Evolutionary conservation across 2,888 invertebrate genomes (phyloP).

Genomic region (Rosalia funebris): DNA sequence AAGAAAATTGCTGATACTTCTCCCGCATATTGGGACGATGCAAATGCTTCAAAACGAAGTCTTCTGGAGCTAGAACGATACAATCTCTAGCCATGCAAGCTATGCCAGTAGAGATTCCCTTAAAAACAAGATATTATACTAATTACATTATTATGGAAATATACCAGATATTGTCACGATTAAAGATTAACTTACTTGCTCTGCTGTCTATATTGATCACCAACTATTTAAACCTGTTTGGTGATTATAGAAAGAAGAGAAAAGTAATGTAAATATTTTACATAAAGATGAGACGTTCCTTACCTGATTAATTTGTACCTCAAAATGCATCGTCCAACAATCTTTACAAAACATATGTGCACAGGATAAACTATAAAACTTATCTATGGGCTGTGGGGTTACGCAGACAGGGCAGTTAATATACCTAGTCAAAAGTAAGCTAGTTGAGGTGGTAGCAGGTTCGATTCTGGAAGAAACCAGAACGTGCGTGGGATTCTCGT

Average conservation of each 20-base stretch:
- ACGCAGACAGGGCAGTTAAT: constrained; percentile 82
- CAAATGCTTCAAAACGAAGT: constrained; percentile 89
- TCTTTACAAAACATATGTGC: constrained; percentile 94
- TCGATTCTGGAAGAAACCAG: constrained; percentile 69
- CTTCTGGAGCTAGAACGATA: constrained; percentile 94
- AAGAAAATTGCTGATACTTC: constrained; percentile 95
- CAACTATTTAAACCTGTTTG: too few species aligned
- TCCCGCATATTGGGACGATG: constrained; percentile 85
- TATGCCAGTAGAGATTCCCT: constrained; percentile 83
- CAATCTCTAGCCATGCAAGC: constrained; percentile 98
- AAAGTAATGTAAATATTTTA: too few species aligned
- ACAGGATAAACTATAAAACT: constrained; percentile 85
- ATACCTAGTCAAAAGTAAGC: constrained; percentile 56
- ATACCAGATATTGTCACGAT: too few species aligned
- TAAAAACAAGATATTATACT: too few species aligned
- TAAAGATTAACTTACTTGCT: too few species aligned
- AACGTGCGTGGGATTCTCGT: constrained; percentile 75
- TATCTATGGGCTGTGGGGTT: constrained; percentile 71
- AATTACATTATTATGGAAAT: too few species aligned
- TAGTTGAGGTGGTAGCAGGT: constrained; percentile 63
- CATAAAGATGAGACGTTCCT: too few species aligned
- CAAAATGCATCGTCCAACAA: constrained; percentile 97
- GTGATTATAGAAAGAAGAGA: too few species aligned
- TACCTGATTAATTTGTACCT: constrained; percentile 94
- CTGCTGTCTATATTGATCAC: too few species aligned